Conservation (phyloP, 2,797 vertebrate genomes). For the Typhlichthys eigenmanni region DNA sequence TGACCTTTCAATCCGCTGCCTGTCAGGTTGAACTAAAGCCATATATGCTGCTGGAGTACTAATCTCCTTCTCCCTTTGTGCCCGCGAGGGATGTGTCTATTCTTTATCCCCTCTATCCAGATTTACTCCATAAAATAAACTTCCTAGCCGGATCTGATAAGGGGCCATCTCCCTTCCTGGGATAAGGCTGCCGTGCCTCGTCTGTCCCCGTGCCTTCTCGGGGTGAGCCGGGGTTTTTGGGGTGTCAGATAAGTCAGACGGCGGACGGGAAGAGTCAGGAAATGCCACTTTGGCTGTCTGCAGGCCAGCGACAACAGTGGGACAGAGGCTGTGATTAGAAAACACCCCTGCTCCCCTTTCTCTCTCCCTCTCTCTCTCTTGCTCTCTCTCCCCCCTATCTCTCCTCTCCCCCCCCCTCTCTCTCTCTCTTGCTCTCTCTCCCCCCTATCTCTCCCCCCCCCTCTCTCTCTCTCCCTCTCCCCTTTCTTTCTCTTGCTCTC, state of each 20-base stretch:
- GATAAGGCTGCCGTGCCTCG: conserved; percentile 66
- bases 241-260: conserved; percentile 74
- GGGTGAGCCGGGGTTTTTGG: not conserved
- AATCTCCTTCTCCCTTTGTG: conserved; percentile 78
- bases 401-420: conserved; percentile 18
- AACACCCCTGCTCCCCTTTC: conserved; percentile 42
- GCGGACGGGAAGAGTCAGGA: conserved; percentile 74
- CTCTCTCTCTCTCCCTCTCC: no score
- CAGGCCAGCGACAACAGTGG: conserved; percentile 73
- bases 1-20: conserved; percentile 80
- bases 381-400: no score
- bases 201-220: not conserved
- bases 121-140: conserved; percentile 81
- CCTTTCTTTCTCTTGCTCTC: no score
- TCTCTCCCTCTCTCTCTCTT: conserved; percentile 4
- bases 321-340: conserved; percentile 76
- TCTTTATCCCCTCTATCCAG: conserved; percentile 80
- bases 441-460: no score
- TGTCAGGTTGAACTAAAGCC: conserved; percentile 81
- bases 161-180: conserved; percentile 74
- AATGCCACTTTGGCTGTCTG: conserved; percentile 77
- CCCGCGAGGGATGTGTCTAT: conserved; percentile 79
- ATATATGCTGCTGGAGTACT: conserved; percentile 79
- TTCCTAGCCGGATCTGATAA: conserved; percentile 78
- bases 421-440: not conserved